Evolutionary conservation across 2,888 invertebrate species (phyloP), one percentile per base, ranked within the genome.

Genomic region (Eretmocerus hayati): DNA sequence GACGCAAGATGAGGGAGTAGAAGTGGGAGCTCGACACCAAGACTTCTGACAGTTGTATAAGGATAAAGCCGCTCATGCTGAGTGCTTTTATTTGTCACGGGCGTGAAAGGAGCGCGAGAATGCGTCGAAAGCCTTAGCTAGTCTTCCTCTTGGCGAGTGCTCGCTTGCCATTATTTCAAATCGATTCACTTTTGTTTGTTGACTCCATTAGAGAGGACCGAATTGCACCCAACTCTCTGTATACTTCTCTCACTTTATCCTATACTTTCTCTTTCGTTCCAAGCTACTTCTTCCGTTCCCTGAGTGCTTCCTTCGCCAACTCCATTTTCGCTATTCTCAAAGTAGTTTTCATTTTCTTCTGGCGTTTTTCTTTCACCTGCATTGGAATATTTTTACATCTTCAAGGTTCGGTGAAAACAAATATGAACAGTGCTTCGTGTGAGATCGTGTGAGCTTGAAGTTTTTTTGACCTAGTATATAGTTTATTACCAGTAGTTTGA

Each of bases 151-250:
- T 33, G 33, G n/a, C 33, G 5, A 5, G 5, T 59, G 58, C 53
- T 61, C 59, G 63, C 62, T 59, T 61, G 61, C 64, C 63, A 64
- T 66, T 67, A 65, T 65, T 67, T 66, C 64, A 66, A 61, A 66
- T 66, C 65, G 63, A 64, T 66, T 66, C 66, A 62, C 65, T 67
- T 65, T 65, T 64, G 65, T 66, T 66, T 65, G 67, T 67, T 67
- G 65, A 65, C 63, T 65, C 66, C 65, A 67, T 67, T 67, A 66
- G 64, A 57, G 33, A n/a, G 31, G 32, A 26, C 58, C 52, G 47
- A 42, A 15, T 22, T n/a, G 3, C 18, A n/a, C 35, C 15, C 35
- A 11, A 15, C 23, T 19, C 30, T 16, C 26, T 26, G 11, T 26
- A 26, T 26, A 26, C 26, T 26, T 26, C 11, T 9, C 11, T 26